These are phyloP conservation scores for Buceros bicornis DNA, from an alignment of 2,797 vertebrate species.

Conservation along the genomic window DNA sequence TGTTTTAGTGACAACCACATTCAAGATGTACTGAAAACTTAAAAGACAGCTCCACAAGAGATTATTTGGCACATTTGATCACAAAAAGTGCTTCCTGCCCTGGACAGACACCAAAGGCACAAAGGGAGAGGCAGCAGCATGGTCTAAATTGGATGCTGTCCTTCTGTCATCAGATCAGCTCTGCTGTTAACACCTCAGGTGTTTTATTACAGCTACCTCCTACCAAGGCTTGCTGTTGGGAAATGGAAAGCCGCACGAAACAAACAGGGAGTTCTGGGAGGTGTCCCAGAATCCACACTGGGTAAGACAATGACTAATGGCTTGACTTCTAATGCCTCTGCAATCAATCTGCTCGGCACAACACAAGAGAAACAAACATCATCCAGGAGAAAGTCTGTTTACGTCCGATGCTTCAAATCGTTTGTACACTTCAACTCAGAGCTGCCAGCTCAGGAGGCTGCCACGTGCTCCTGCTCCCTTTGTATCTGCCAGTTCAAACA, in stretches of 20 bases:
- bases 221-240: background rate
- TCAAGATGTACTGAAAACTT: background rate
- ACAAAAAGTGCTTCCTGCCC: background rate
- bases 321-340: background rate
- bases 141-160: background rate
- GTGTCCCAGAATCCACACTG: background rate
- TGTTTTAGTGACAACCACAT: background rate
- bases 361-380: background rate
- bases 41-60: background rate
- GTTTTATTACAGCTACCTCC: background rate
- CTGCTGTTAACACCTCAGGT: conserved; percentile 9
- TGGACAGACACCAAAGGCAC: background rate
- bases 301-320: background rate
- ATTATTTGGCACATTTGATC: background rate
- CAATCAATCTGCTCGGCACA: background rate
- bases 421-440: background rate
- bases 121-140: background rate
- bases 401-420: background rate
- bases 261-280: background rate
- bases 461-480: conserved; percentile 26
- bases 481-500: conserved; percentile 50
- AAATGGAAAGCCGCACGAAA: background rate
- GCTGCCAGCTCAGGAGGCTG: conserved; percentile 17
- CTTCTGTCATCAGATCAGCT: background rate
- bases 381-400: background rate